A percentile compares a stretch with the other conserved stretches of the same genome.
phyloP scores from a whole-genome alignment of 2,888 invertebrate species.

The Melanostoma mellinum region DNA sequence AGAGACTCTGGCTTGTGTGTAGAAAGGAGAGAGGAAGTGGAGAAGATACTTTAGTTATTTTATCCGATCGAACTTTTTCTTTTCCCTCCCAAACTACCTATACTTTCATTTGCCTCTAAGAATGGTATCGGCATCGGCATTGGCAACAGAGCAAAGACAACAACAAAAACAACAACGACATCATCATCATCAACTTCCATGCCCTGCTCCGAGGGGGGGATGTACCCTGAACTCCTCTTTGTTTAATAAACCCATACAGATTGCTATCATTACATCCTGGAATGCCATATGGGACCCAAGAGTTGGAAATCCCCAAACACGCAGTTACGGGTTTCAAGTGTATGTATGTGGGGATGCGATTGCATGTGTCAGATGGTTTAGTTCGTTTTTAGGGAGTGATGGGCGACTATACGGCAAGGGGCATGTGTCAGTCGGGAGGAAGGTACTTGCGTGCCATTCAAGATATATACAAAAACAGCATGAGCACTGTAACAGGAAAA shows the following conservation, averaged over 20 bases:
- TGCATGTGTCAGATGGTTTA: constrained; percentile 70
- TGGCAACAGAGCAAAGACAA: not conserved
- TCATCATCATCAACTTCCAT: constrained; percentile 44
- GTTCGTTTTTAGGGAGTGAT: constrained; percentile 42
- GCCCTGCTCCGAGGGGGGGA: not conserved
- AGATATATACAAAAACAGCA: constrained; percentile 46
- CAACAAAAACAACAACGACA: constrained; percentile 31
- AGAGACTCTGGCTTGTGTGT: not conserved
- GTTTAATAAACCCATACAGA: constrained; percentile 69
- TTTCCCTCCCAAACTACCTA: not conserved
- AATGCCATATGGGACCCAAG: constrained; percentile 66
- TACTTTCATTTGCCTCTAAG: constrained; percentile 29
- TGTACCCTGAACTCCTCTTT: constrained; percentile 38
- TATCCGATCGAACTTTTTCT: constrained; percentile 55
- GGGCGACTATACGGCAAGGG: not conserved
- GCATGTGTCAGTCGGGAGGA: not conserved
- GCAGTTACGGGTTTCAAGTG: constrained; percentile 49
- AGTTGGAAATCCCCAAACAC: constrained; percentile 56
- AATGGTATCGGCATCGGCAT: not conserved
- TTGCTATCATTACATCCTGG: constrained; percentile 71
- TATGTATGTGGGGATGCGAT: constrained; percentile 60
- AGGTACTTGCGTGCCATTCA: constrained; percentile 55
- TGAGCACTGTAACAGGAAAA: constrained; percentile 41
- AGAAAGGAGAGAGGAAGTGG: not conserved
- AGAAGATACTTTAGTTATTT: constrained; percentile 38